These are phyloP conservation scores for Stegastes partitus DNA, from an alignment of 2,113 vertebrate species.

Conservation along the genomic window DNA sequence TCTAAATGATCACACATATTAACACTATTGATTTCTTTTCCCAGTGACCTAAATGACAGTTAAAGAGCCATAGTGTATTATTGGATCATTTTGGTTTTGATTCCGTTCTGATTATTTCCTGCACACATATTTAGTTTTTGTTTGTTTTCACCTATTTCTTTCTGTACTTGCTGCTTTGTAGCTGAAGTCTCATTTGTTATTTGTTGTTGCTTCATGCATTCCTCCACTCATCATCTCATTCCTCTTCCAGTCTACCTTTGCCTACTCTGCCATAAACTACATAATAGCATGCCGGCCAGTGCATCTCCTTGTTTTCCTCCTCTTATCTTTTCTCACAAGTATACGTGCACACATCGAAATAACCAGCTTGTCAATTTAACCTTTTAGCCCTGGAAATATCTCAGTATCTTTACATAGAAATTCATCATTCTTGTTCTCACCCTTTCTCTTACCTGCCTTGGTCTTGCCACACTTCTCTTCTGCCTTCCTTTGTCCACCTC, in stretches of 20 bases:
- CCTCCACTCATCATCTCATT: neutral
- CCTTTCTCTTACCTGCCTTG: conserved; percentile 65
- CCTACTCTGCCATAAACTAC: neutral
- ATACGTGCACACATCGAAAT: neutral
- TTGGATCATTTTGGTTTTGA: conserved; percentile 2
- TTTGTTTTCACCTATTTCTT: neutral
- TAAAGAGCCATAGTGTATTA: neutral
- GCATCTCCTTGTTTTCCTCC: neutral
- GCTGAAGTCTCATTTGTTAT: neutral
- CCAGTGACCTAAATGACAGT: conserved; percentile 5
- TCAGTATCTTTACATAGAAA: neutral
- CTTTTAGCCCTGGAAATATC: neutral
- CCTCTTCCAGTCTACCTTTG: neutral
- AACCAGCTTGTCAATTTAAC: neutral
- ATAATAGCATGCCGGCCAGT: neutral
- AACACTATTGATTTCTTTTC: conserved; percentile 15
- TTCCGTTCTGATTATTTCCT: conserved; percentile 12
- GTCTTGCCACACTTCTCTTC: neutral
- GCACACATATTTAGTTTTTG: neutral
- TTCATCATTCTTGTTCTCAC: neutral
- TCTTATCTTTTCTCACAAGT: neutral
- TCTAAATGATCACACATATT: conserved; percentile 8
- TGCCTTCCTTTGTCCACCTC: conserved; percentile 29
- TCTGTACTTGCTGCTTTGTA: neutral
- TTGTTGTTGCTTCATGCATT: neutral